A percentile compares a stretch with the other conserved stretches of the same genome.
Evolutionary conservation across 1,140 invertebrate genomes (phyloP).

Genomic region (Alviniconcha marisindica): DNA sequence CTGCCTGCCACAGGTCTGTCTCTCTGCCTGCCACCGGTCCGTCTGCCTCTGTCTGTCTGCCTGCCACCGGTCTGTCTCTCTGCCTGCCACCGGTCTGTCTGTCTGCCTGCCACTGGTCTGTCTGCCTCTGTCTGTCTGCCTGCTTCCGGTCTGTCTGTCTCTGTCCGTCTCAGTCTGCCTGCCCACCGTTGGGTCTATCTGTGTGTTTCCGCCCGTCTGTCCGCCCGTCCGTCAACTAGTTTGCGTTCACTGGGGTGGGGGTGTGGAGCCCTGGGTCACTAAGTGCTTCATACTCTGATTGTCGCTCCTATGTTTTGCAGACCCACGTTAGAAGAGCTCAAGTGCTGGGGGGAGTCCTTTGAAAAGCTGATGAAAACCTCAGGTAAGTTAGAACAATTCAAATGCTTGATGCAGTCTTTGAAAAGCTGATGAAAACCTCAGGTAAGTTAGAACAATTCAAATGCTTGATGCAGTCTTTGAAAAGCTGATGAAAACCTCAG

Average conservation of each 20-base stretch:
- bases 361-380: conserved; percentile 95
- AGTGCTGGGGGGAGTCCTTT: conserved; percentile 96
- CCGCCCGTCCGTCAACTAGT: background rate
- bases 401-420: conserved; percentile 97
- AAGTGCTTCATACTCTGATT: no score
- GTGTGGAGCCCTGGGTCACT: no score
- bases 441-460: conserved; percentile 94
- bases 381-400: conserved; percentile 93
- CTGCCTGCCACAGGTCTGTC: background rate
- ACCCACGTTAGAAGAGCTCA: conserved; percentile 93
- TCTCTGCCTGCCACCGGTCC: background rate
- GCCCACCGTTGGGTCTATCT: background rate
- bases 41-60: background rate
- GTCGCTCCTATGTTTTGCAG: conserved; percentile 79
- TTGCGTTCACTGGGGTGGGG: background rate
- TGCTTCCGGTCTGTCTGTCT: background rate
- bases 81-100: no score
- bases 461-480: conserved; percentile 98
- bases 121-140: conserved; percentile 23
- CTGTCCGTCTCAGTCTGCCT: conserved; percentile 4
- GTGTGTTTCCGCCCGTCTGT: conserved; percentile 19
- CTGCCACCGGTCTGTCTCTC: conserved; percentile 27
- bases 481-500: conserved; percentile 92
- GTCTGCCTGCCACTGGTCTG: no score
- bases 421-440: conserved; percentile 93